phyloP scores from a whole-genome alignment of 2,888 invertebrate species.

The Leptopilina syphax region DNA sequence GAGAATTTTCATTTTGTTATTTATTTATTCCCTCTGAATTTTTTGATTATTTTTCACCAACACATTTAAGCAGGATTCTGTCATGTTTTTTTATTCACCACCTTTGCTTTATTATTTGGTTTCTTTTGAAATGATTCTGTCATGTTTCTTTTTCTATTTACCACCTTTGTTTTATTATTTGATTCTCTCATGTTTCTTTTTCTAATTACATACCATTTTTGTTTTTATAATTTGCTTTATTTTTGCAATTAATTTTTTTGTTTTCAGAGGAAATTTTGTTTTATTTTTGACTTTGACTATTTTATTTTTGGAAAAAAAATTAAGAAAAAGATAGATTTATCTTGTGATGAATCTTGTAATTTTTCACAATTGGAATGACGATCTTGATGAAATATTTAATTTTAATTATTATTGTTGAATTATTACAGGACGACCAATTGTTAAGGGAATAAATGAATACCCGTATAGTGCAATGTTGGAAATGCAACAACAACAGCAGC shows the following conservation, averaged over 20 bases:
- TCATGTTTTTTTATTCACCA: not conserved
- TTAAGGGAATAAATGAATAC: slow-evolving; percentile 78
- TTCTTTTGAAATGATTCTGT: no score
- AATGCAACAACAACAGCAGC: slow-evolving; percentile 61
- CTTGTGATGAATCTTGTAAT: not conserved
- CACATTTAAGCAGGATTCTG: slow-evolving; percentile 11
- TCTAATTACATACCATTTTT: no score
- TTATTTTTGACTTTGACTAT: not conserved
- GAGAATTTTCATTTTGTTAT: no score
- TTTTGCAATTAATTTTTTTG: no score
- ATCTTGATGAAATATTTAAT: not conserved
- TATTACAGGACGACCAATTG: slow-evolving; percentile 79
- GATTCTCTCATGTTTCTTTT: no score
- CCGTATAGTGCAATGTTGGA: slow-evolving; percentile 69
- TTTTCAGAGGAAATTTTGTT: not conserved
- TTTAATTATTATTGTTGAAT: slow-evolving; percentile 29
- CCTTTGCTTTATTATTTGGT: no score
- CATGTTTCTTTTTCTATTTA: no score
- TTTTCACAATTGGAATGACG: not conserved
- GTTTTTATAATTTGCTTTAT: no score
- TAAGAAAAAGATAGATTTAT: no score
- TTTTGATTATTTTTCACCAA: slow-evolving; percentile 1
- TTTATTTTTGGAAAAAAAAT: not conserved
- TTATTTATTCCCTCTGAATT: not conserved
- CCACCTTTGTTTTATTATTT: no score